Conservation (phyloP, 2,797 vertebrate genomes). For the Centroberyx gerrardi region DNA sequence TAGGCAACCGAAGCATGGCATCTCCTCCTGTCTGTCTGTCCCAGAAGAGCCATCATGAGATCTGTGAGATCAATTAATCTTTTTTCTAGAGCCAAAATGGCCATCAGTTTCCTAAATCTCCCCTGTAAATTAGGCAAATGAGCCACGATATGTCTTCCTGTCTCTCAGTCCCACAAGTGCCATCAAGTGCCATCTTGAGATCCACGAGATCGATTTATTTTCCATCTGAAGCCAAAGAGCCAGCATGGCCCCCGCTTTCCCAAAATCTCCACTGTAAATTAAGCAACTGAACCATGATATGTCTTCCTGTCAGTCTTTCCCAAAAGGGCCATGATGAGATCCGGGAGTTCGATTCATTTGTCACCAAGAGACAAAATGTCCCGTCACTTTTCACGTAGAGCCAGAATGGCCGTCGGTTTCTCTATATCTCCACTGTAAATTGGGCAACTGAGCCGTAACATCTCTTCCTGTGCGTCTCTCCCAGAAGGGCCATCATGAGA, state of each 20-base stretch:
- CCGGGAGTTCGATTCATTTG: slow-evolving; percentile 17
- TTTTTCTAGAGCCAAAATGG: slow-evolving; percentile 56
- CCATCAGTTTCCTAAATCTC: slow-evolving; percentile 66
- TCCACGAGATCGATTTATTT: slow-evolving; percentile 66
- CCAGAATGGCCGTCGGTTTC: not conserved
- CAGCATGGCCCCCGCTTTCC: slow-evolving; percentile 28
- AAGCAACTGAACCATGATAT: slow-evolving; percentile 48
- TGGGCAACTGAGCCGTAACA: not conserved
- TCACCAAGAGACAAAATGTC: slow-evolving; percentile 27
- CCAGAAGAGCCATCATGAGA: slow-evolving; percentile 81
- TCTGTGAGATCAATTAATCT: slow-evolving; percentile 83
- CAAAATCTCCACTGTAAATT: slow-evolving; percentile 59
- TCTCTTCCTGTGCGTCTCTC: slow-evolving; percentile 58
- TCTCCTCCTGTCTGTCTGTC: slow-evolving; percentile 64
- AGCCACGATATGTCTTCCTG: slow-evolving; percentile 65
- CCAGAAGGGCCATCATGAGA: slow-evolving; percentile 98
- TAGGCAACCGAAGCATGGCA: slow-evolving; percentile 28
- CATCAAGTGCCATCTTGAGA: slow-evolving; percentile 54
- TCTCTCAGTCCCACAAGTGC: slow-evolving; percentile 69
- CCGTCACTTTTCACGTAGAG: not conserved
- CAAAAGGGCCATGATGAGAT: slow-evolving; percentile 40
- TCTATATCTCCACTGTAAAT: not conserved
- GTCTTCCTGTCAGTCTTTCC: slow-evolving; percentile 56
- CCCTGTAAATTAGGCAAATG: slow-evolving; percentile 72
- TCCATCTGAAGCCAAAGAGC: slow-evolving; percentile 56